A percentile compares a stretch with the other conserved stretches of the same genome.
Conservation (phyloP, 1,140 invertebrate genomes). For the Piezodorus guildinii region DNA sequence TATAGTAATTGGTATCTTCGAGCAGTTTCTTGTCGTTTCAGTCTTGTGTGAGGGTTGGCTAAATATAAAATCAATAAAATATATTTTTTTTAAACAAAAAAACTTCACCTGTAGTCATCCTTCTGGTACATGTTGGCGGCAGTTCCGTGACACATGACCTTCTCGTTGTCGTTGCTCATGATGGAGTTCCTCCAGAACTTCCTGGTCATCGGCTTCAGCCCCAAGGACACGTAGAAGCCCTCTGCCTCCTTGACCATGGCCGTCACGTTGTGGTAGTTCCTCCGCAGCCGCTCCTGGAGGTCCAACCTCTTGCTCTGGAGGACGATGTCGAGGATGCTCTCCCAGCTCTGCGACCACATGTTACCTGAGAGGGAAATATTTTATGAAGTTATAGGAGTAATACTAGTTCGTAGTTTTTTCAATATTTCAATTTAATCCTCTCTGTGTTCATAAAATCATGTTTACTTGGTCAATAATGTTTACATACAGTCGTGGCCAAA, state of each 20-base stretch:
- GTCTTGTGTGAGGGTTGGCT: too few relatives aligned
- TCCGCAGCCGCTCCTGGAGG: conserved; percentile 37
- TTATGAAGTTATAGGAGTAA: too few relatives aligned
- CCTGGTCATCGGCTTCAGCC: conserved; percentile 43
- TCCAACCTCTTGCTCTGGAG: conserved; percentile 30
- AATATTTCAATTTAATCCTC: too few relatives aligned
- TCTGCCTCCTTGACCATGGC: conserved; percentile 49
- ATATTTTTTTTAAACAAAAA: too few relatives aligned
- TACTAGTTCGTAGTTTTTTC: too few relatives aligned
- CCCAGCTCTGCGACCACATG: conserved; percentile 52
- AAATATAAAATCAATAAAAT: too few relatives aligned
- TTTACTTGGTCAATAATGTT: too few relatives aligned
- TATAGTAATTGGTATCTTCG: too few relatives aligned
- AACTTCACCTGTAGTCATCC: conserved; percentile 52
- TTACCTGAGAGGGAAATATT: conserved; percentile 38
- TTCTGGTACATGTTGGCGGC: conserved; percentile 56
- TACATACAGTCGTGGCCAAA: too few relatives aligned
- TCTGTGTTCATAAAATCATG: too few relatives aligned
- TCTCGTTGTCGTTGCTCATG: conserved; percentile 36
- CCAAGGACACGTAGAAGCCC: conserved; percentile 51
- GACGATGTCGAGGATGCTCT: conserved; percentile 38
- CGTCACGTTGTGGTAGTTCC: conserved; percentile 43
- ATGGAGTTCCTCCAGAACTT: conserved; percentile 46
- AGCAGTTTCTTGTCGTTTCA: too few relatives aligned
- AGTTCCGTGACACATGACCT: conserved; percentile 44